Percentiles rank a stretch among this genome's conserved stretches.
Conservation (phyloP, 1,140 invertebrate genomes). For the Dendrolimus punctatus region DNA sequence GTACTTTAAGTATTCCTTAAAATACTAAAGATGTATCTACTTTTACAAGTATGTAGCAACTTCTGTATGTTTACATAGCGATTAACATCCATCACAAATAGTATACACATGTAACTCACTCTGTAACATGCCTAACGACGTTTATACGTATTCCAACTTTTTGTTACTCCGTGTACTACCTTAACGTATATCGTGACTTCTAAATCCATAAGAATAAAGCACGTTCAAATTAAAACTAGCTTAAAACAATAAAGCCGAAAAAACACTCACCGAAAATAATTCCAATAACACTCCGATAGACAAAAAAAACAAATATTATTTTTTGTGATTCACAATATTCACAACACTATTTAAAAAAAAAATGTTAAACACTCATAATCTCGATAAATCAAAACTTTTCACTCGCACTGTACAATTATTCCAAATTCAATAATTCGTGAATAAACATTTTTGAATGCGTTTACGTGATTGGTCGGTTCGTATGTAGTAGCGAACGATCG, state of each 20-base stretch:
- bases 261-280: slow-evolving; percentile 39
- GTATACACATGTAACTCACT: slow-evolving; percentile 6
- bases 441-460: slow-evolving; percentile 5
- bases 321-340: slow-evolving; percentile 5
- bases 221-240: slow-evolving; percentile 21
- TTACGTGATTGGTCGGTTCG: slow-evolving; percentile 11
- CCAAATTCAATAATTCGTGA: too few species aligned
- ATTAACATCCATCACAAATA: slow-evolving; percentile 2
- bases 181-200: slow-evolving; percentile 9
- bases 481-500: slow-evolving; percentile 16
- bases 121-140: slow-evolving; percentile 2
- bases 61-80: neutral
- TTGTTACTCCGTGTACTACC: too few species aligned
- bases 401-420: too few species aligned
- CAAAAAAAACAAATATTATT: slow-evolving; percentile 14
- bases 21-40: too few species aligned
- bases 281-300: slow-evolving; percentile 11
- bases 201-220: slow-evolving; percentile 24
- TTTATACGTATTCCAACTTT: too few species aligned
- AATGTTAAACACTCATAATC: too few species aligned
- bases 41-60: neutral
- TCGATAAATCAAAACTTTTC: too few species aligned
- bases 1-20: too few species aligned
- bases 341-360: slow-evolving; percentile 6
- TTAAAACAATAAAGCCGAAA: slow-evolving; percentile 9